Evolutionary conservation across 2,113 vertebrate genomes (phyloP), one percentile per base, ranked within the genome.

Genomic region (Corythoichthys intestinalis): DNA sequence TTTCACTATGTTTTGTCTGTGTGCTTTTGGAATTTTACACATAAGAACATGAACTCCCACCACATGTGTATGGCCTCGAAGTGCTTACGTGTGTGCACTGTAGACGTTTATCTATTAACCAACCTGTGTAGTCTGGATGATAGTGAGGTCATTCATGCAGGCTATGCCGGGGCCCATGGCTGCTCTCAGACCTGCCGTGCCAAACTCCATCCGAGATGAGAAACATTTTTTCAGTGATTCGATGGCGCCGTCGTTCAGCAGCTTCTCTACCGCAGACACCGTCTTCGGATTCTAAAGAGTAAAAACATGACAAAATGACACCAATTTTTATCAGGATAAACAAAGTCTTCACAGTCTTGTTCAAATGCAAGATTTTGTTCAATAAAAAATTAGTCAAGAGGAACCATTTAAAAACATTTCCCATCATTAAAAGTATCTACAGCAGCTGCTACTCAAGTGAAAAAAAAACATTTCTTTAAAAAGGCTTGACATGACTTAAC

Each of bases 41-140:
- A 60, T 39, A 20, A 59, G n/a, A 38, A 65, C n/a, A 39, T 59
- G 34, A 74, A 54, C 57, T 38, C 20, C 20, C 53, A 28, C 59
- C 1, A 4, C 4, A 35, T 13, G 13, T 12, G 54, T 65, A 9
- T 54, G 47, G 48, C 46, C 34, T 64, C 12, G 52, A 63, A 65
- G 76, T 38, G 66, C 37, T 35, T 66, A 28, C 20, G 48, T 47
- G 14, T 4, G 10, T 20, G n/a, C 48, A 44, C 41, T 7, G 9
- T 3, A 61, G 0, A 56, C 10, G 37, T 37, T 65, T 48, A 61
- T 72, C 67, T 4, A 64, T 78, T 67, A 72, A 84, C 77, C 12
- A 7, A 92, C 91, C 89, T 92, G 92, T 20, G 96, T 98, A 48
- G 96, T 98, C 89, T 99, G 97, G 77, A 99, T 98, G 83, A 99